Evolutionary conservation across 2,888 invertebrate species (phyloP), one percentile per base, ranked within the genome.

Genomic region (Julus scandinavius): DNA sequence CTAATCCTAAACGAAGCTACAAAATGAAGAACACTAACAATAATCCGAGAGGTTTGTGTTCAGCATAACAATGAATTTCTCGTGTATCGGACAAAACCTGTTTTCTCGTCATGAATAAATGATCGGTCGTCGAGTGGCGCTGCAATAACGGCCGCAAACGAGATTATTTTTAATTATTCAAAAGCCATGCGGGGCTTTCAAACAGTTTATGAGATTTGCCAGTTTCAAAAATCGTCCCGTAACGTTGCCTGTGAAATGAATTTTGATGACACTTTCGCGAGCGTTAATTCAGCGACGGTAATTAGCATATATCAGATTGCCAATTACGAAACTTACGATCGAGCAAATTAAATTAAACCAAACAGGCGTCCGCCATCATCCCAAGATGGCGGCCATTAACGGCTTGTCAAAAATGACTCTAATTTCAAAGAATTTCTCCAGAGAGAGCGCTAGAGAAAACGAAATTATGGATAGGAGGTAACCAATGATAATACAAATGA

Each of bases 111-210:
- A 63, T 63, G 20, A 63, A 63, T 63, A n/a, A 63, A 63, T 63
- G 17, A 63, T 63, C 4, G 4, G 13, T 17, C 54, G 17, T 13
- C 54, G 54, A 54, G 54, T 54, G 54, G 54, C 54, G 63, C 63
- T 63, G 63, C 63, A 15, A 17, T 63, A 63, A 17, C 20, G 63
- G n/a, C 17, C 63, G 63, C 17, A n/a, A 63, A 63, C n/a, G 20
- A 63, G 63, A 63, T 63, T 63, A 63, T 63, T 63, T 63, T 63
- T 63, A 63, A 63, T 63, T 63, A 63, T 63, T 63, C n/a, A 63
- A 63, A 20, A 63, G 20, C 63, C n/a, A n/a, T 63, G 17, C 63
- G 63, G 45, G n/a, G 13, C n/a, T 63, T 63, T 63, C 17, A 17
- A 63, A 17, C 63, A 63, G 63, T 63, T 63, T 63, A 63, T 20